Evolutionary conservation across 2,797 vertebrate genomes (phyloP).

Genomic region (Emys orbicularis): DNA sequence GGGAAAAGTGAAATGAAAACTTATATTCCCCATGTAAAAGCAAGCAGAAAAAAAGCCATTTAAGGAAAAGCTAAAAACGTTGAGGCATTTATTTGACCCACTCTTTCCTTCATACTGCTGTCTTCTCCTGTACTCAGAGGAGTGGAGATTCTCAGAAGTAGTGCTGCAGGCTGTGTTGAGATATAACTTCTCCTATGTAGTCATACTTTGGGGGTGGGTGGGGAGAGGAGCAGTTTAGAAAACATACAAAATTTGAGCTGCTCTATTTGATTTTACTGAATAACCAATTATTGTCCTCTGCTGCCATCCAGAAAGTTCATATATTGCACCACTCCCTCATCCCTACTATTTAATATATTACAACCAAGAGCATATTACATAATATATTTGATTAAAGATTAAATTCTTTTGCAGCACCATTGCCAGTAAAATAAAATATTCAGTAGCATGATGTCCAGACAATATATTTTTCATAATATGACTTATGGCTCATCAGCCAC

Average conservation of each 20-base stretch:
- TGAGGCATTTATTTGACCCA: not conserved
- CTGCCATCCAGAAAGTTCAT: not conserved
- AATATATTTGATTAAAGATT: slow-evolving; percentile 71
- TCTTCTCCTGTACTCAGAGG: not conserved
- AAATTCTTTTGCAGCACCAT: slow-evolving; percentile 62
- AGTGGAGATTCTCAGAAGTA: not conserved
- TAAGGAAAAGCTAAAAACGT: not conserved
- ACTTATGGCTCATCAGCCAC: slow-evolving; percentile 72
- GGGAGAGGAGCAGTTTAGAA: not conserved
- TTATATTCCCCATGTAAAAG: not conserved
- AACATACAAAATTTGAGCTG: not conserved
- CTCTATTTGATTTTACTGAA: not conserved
- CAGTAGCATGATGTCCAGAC: slow-evolving; percentile 69
- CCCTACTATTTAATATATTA: slow-evolving; percentile 32
- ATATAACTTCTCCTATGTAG: not conserved
- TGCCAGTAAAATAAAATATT: slow-evolving; percentile 76
- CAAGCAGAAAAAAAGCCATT: not conserved
- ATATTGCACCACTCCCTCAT: slow-evolving; percentile 35
- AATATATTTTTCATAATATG: slow-evolving; percentile 68
- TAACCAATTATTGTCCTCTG: not conserved
- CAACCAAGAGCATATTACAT: slow-evolving; percentile 35
- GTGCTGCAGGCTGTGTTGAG: not conserved
- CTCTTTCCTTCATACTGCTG: not conserved
- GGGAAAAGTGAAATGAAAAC: not conserved
- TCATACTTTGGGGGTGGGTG: not conserved